Evolutionary conservation across 2,888 invertebrate species (phyloP), one percentile per base, ranked within the genome.

Genomic region (Pristionchus maxplancki): DNA sequence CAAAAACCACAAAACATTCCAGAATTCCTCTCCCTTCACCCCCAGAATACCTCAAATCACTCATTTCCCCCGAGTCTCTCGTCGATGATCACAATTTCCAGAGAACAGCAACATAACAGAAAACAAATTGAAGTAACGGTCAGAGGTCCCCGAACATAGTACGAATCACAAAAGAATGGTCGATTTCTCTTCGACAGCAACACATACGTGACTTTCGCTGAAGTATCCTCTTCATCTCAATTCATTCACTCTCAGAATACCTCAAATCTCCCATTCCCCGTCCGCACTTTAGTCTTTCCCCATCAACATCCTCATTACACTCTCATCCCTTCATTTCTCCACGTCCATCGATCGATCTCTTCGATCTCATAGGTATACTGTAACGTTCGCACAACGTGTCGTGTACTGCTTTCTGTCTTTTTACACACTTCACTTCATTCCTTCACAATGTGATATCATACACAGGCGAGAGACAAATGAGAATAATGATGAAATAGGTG

Each of bases 341-440:
- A 24, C 34, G 40, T n/a, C 3, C 71, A 71, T 44, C 34, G 37
- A 71, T 78, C 78, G 34, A 44, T 67, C 44, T n/a, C 24, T n/a
- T 74, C 74, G 0, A 74, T 40, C 40, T 34, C 74, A 44, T 11
- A 78, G 37, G 53, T 83, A 83, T 83, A 83, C 50, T 53, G 53
- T 83, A 83, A 83, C 82, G 82, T 53, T 37, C 24, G 17, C 6
- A 2, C 37, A 31, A 53, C 53, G 82, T 83, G 48, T 34, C 28
- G 37, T 28, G 50, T 81, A 31, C 31, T 74, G 24, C 34, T 48
- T n/a, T 48, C 24, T 37, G 34, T 31, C 24, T 48, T 31, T 64
- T 64, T 64, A 37, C 64, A 85, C 85, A 64, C 64, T 85, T 85
- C 85, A 85, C 85, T 85, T 85, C 85, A 85, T 85, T 85, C 40